Evolutionary conservation across 2,113 vertebrate genomes (phyloP).

Genomic region (Acrocephalus arundinaceus): DNA sequence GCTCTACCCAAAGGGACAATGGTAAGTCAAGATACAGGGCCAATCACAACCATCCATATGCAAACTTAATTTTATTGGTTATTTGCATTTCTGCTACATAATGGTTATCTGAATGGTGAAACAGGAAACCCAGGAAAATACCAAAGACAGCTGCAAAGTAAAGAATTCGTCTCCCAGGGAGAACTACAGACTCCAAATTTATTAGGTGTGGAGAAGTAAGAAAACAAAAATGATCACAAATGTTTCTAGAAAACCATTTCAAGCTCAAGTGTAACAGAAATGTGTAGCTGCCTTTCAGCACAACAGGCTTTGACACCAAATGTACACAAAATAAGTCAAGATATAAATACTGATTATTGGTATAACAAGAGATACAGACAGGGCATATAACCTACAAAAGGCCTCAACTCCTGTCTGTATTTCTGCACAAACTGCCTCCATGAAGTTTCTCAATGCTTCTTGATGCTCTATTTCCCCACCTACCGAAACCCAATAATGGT

Average conservation of each 20-base stretch:
- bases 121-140: background rate
- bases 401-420: background rate
- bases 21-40: background rate
- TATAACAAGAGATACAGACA: background rate
- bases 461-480: background rate
- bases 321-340: background rate
- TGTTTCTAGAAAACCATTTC: background rate
- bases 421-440: background rate
- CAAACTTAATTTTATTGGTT: background rate
- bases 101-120: background rate
- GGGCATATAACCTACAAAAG: background rate
- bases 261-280: background rate
- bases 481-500: background rate
- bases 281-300: background rate
- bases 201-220: background rate
- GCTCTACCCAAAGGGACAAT: background rate
- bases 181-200: background rate
- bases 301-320: background rate
- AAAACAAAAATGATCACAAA: background rate
- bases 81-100: background rate
- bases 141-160: background rate
- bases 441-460: background rate
- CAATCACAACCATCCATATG: background rate
- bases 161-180: background rate
- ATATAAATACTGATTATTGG: background rate